These are phyloP conservation scores for Heliconius congener DNA, from an alignment of 1,140 invertebrate genomes.

Conservation along the genomic window DNA sequence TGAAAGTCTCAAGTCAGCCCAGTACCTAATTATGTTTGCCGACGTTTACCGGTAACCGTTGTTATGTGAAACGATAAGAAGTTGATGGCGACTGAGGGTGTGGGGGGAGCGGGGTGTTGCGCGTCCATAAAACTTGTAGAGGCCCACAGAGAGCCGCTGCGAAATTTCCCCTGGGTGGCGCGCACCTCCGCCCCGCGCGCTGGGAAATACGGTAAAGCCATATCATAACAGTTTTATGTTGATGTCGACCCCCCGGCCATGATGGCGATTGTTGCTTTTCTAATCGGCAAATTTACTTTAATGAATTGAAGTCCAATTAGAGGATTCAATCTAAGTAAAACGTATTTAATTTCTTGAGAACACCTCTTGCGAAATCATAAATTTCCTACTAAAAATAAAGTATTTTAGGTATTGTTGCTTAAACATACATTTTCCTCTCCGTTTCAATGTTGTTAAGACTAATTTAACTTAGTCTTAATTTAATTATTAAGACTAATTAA, in stretches of 20 bases:
- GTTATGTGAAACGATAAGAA: conserved; percentile 71
- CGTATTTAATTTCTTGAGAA: background rate
- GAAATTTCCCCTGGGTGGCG: conserved; percentile 77
- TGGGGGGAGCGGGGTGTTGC: conserved; percentile 54
- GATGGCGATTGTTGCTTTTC: conserved; percentile 35
- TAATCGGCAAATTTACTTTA: conserved; percentile 36
- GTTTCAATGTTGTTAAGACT: background rate
- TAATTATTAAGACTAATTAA: too few species aligned
- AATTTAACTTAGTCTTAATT: too few species aligned
- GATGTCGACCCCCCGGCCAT: conserved; percentile 68
- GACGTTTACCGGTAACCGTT: conserved; percentile 45
- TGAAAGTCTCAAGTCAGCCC: conserved; percentile 29
- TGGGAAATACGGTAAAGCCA: conserved; percentile 78
- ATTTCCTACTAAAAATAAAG: too few species aligned
- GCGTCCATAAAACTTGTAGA: conserved; percentile 80
- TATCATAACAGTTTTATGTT: conserved; percentile 81
- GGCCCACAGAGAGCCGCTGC: conserved; percentile 70
- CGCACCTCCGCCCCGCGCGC: conserved; percentile 61
- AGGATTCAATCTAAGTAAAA: background rate
- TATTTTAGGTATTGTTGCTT: too few species aligned
- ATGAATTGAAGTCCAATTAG: conserved; percentile 20
- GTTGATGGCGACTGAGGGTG: conserved; percentile 54
- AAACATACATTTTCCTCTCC: background rate
- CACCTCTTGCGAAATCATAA: too few species aligned
- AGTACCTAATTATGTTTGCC: conserved; percentile 43